These are phyloP conservation scores for Ambastaia sidthimunki DNA, from an alignment of 2,797 vertebrate species.

Conservation along the genomic window DNA sequence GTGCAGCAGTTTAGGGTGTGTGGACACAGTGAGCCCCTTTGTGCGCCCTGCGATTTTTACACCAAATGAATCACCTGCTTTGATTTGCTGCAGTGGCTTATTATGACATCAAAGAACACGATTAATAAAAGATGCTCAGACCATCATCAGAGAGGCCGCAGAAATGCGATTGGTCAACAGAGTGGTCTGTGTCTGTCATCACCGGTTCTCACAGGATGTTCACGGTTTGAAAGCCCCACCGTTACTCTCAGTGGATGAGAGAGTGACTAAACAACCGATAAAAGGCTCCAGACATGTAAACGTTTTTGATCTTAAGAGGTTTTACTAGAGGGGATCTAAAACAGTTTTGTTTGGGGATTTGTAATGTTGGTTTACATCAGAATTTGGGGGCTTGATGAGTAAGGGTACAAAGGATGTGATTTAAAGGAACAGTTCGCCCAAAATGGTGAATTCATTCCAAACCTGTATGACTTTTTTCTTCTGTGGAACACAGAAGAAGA, in stretches of 20 bases:
- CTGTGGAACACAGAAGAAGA: too few relatives aligned
- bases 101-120: conserved; percentile 64
- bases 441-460: too few relatives aligned
- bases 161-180: conserved; percentile 55
- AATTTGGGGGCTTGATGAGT: not conserved
- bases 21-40: conserved; percentile 43
- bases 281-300: conserved; percentile 17
- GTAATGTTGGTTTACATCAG: not conserved
- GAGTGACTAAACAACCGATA: conserved; percentile 9
- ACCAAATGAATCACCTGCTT: conserved; percentile 62
- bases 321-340: not conserved
- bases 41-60: conserved; percentile 49
- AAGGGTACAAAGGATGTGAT: not conserved
- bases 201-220: conserved; percentile 58
- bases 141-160: conserved; percentile 63
- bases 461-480: too few relatives aligned
- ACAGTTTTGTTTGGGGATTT: not conserved
- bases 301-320: not conserved
- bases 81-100: conserved; percentile 57
- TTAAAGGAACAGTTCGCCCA: not conserved
- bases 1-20: conserved; percentile 20
- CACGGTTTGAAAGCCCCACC: not conserved
- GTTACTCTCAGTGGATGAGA: conserved; percentile 6
- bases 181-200: conserved; percentile 39
- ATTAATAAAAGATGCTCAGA: conserved; percentile 69